phyloP scores from a whole-genome alignment of 2,797 vertebrate species.

The Astyanax mexicanus region DNA sequence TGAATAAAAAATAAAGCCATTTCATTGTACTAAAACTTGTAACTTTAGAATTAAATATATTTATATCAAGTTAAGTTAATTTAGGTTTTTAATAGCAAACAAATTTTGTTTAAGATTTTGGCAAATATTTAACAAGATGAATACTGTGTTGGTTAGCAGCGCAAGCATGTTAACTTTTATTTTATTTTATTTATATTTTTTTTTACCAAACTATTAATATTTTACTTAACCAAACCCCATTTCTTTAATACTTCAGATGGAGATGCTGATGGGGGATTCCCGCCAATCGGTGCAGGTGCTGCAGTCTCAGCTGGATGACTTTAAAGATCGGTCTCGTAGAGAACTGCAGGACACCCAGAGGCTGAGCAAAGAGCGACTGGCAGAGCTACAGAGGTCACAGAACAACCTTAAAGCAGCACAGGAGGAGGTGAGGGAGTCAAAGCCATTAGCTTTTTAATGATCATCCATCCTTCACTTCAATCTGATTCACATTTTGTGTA shows the following conservation, averaged over 20 bases:
- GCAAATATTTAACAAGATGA: too few species aligned
- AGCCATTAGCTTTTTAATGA: background rate
- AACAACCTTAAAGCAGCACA: constrained; percentile 80
- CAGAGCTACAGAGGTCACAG: constrained; percentile 87
- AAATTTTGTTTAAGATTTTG: too few species aligned
- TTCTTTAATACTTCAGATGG: constrained; percentile 76
- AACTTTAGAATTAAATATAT: too few species aligned
- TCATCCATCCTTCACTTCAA: too few species aligned
- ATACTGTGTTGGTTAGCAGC: too few species aligned
- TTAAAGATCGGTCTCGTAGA: constrained; percentile 87
- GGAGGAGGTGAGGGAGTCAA: constrained; percentile 83
- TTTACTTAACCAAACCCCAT: background rate
- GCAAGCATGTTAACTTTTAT: too few species aligned
- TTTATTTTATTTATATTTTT: too few species aligned
- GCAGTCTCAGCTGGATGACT: constrained; percentile 88
- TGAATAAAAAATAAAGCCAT: too few species aligned
- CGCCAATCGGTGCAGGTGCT: constrained; percentile 81
- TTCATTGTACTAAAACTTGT: too few species aligned
- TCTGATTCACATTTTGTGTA: background rate
- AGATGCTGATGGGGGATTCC: constrained; percentile 85
- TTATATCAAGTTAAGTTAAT: too few species aligned
- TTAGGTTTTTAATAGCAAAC: too few species aligned
- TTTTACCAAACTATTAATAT: background rate
- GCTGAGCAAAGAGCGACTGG: constrained; percentile 84
- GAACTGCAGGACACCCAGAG: constrained; percentile 89